Evolutionary conservation across 2,888 invertebrate genomes (phyloP), one percentile per base, ranked within the genome.

Genomic region (Zygaena filipendulae): DNA sequence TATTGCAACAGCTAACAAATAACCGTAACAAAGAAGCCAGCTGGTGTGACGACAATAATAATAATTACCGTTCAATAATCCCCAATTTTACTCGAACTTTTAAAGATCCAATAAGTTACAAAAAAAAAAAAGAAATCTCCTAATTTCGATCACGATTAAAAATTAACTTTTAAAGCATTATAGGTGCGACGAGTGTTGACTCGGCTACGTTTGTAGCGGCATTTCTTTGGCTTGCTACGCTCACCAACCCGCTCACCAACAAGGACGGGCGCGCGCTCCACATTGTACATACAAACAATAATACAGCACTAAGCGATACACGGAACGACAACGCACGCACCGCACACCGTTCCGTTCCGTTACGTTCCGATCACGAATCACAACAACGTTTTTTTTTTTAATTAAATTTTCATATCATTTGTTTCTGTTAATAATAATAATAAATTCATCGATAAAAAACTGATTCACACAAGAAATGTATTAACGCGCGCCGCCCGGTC

Each of bases 131-230:
- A 45, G n/a, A n/a, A n/a, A n/a, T n/a, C n/a, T n/a, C n/a, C n/a
- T n/a, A n/a, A n/a, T n/a, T n/a, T n/a, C n/a, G n/a, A n/a, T n/a
- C n/a, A n/a, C n/a, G n/a, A 59, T 54, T 44, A 45, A 60, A 66
- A 62, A 49, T 59, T 59, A 62, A 68, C 54, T 57, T 72, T n/a
- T 74, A 74, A 74, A 72, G 70, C 70, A 68, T 70, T 63, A n/a
- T n/a, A 60, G 60, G 64, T 70, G 67, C 54, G 57, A 59, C 67
- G 61, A 66, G 63, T 60, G 63, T 60, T 70, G 70, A 75, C 71
- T 72, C 62, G 56, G 69, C 71, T 71, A 69, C 69, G 38, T 35
- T 32, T 39, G 53, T 54, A 55, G 58, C 53, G 50, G 51, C 40
- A 45, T 52, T 43, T 74, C 75, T 75, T 77, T 75, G 77, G 75